Conservation (phyloP, 2,888 invertebrate genomes). For the Pocota personata region DNA sequence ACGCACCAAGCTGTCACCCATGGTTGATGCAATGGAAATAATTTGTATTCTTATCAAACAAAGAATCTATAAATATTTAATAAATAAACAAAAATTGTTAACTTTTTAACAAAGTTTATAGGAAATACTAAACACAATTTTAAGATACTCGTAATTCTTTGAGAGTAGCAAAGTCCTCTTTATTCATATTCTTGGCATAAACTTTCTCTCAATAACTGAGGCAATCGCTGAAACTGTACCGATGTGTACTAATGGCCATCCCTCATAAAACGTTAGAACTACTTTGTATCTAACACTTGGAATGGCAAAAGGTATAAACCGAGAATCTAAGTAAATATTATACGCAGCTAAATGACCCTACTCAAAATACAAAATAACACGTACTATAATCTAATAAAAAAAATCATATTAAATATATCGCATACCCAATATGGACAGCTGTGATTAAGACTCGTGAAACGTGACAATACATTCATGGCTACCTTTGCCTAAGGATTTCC, state of each 20-base stretch:
- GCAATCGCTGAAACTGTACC: neutral
- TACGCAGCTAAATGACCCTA: neutral
- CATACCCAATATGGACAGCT: neutral
- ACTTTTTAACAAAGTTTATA: too few species aligned
- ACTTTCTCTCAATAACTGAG: too few species aligned
- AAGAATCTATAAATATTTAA: too few species aligned
- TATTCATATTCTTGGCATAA: neutral
- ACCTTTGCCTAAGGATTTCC: constrained; percentile 1
- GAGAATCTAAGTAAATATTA: neutral
- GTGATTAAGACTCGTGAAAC: neutral
- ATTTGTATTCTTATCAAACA: too few species aligned
- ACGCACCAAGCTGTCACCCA: too few species aligned
- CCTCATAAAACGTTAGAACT: neutral
- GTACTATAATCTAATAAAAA: neutral
- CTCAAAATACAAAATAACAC: neutral
- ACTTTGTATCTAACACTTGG: neutral
- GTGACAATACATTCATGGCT: neutral
- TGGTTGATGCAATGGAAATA: too few species aligned
- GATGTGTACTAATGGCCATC: neutral
- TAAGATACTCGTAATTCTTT: too few species aligned
- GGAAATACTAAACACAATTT: too few species aligned
- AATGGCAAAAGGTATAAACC: neutral
- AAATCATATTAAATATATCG: neutral
- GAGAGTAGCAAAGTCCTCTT: neutral
- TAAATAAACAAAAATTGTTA: too few species aligned